Conservation (phyloP, 1,140 invertebrate genomes). For the Matsumurasca onukii region DNA sequence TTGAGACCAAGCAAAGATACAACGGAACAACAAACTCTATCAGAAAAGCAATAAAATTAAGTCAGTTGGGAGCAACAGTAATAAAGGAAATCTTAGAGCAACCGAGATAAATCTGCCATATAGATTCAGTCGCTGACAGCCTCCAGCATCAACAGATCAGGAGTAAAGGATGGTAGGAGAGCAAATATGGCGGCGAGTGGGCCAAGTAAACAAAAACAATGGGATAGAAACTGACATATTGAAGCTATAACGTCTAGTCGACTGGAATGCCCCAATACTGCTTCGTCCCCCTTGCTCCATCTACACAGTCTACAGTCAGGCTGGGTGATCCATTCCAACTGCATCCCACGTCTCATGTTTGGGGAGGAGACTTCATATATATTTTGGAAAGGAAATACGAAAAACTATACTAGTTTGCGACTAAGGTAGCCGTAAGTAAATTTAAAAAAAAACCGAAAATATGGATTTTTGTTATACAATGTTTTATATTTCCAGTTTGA, state of each 20-base stretch:
- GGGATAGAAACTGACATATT: constrained; percentile 8
- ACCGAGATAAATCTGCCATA: constrained; percentile 11
- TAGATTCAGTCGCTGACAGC: constrained; percentile 17
- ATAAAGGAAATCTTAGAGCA: constrained; percentile 21
- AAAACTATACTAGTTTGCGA: too few species aligned
- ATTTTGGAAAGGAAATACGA: too few species aligned
- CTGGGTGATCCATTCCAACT: too few species aligned
- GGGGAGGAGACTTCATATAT: too few species aligned
- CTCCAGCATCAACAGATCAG: constrained; percentile 14
- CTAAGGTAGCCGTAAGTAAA: too few species aligned
- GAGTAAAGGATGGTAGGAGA: constrained; percentile 14
- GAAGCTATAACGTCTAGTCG: constrained; percentile 10
- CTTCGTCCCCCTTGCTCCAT: not conserved
- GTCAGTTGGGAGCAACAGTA: constrained; percentile 15
- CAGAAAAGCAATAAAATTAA: constrained; percentile 26
- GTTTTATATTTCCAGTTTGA: too few species aligned
- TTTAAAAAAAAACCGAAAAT: too few species aligned
- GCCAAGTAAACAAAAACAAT: constrained; percentile 27
- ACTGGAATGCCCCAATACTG: constrained; percentile 22
- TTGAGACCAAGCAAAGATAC: too few species aligned
- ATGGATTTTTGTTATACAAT: too few species aligned
- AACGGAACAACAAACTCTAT: too few species aligned
- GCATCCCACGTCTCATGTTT: too few species aligned
- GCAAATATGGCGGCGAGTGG: not conserved
- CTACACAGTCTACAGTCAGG: too few species aligned